Evolutionary conservation across 2,113 vertebrate genomes (phyloP), one percentile per base, ranked within the genome.

Genomic region (Bagarius yarrelli): DNA sequence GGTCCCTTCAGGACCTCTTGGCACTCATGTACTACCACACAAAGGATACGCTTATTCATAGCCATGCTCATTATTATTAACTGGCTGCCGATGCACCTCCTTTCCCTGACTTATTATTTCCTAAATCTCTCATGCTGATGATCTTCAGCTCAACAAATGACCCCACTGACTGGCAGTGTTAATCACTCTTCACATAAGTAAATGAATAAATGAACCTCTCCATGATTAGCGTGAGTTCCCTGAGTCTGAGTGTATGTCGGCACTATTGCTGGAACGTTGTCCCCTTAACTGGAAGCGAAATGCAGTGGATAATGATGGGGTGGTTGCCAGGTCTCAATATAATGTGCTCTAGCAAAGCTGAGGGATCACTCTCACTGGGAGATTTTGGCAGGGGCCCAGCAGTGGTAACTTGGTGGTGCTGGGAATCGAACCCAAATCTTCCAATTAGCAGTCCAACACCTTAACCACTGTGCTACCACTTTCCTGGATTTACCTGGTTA

Each of bases 171-270:
- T 83, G 79, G 81, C 40, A 81, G 73, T 74, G 40, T 76, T 91
- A 91, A 90, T 90, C 90, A 86, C 88, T 87, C 86, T 80, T 85
- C 82, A 86, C 86, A 86, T 91, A 74, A 83, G 78, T 84, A 90
- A 81, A 63, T 84, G 84, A 89, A 87, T 89, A 86, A 89, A 92
- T 91, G 86, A 90, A 89, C 84, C 80, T 76, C 47, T 86, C 83
- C 76, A 75, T 87, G 81, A 89, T 88, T 86, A 83, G 57, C 72
- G 78, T 40, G 57, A 73, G 83, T 84, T 81, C 72, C 87, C 74
- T n/a, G n/a, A n/a, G 79, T 86, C 53, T 79, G 82, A 87, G 87
- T 82, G 25, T 67, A 69, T 71, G 53, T 55, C 47, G 66, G 21
- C 27, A 44, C 81, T 87, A 76, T 67, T 71, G 36, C 76, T 78